Conservation (phyloP, 2,113 vertebrate species). For the Tychaedon coryphoeus region DNA sequence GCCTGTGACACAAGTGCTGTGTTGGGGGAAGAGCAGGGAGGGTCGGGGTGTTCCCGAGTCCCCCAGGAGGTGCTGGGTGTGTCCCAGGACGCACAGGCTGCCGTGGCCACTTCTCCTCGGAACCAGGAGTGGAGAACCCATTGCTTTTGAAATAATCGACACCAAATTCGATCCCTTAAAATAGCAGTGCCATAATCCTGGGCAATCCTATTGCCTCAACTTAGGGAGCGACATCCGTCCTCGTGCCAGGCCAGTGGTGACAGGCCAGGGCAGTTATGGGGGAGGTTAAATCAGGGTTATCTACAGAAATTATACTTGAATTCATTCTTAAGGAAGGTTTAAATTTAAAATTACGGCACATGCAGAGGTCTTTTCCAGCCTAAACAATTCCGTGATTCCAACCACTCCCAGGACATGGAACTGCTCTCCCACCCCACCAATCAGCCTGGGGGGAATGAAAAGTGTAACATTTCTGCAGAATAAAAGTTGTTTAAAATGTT, state of each 20-base stretch:
- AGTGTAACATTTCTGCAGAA: not conserved
- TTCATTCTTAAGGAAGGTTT: not conserved
- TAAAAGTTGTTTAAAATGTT: not conserved
- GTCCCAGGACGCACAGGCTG: not conserved
- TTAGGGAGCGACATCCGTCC: not conserved
- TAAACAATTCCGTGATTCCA: not conserved
- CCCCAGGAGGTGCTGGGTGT: not conserved
- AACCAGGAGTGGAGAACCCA: not conserved
- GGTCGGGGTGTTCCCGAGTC: not conserved
- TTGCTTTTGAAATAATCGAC: not conserved
- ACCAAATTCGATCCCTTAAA: not conserved
- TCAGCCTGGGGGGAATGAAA: not conserved
- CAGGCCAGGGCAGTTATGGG: not conserved
- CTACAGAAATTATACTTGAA: not conserved
- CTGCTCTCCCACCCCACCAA: not conserved
- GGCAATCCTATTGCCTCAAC: not conserved
- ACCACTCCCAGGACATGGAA: fast-evolving
- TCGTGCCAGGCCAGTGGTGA: not conserved
- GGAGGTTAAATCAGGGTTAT: not conserved
- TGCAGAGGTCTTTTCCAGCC: not conserved
- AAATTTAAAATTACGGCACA: fast-evolving
- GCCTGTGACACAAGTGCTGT: too few relatives aligned
- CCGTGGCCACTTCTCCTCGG: not conserved
- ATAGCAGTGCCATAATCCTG: not conserved
- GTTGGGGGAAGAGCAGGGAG: not conserved